phyloP scores from a whole-genome alignment of 53 echinoderm and acorn worm genomes.

The Zoroaster sp. region DNA sequence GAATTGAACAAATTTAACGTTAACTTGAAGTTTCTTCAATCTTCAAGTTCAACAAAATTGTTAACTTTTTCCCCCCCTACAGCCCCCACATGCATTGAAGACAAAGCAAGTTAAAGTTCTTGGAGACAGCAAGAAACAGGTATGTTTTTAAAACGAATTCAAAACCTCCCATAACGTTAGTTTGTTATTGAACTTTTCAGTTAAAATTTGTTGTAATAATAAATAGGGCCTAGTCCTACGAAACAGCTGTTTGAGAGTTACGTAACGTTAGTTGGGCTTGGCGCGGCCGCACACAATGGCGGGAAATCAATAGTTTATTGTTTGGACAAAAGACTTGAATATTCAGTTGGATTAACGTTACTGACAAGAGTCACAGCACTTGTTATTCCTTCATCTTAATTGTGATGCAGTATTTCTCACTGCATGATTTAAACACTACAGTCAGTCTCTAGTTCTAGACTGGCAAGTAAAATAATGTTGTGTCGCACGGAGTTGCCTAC shows the following conservation, averaged over 20 bases:
- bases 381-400: too few species aligned
- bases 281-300: not conserved
- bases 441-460: too few species aligned
- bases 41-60: not conserved
- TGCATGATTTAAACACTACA: too few species aligned
- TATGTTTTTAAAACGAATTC: constrained; percentile 14
- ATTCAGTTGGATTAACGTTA: not conserved
- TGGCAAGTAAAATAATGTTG: too few species aligned
- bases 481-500: too few species aligned
- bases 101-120: constrained; percentile 51
- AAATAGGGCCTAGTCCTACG: too few species aligned
- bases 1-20: not conserved
- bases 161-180: not conserved
- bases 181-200: constrained; percentile 1
- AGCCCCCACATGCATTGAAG: constrained; percentile 14
- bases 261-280: not conserved
- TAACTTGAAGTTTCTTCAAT: too few species aligned
- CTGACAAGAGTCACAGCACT: too few species aligned
- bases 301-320: not conserved
- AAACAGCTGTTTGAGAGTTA: not conserved
- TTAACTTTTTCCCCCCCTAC: not conserved
- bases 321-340: not conserved
- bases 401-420: too few species aligned
- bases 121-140: constrained; percentile 75
- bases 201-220: not conserved